Evolutionary conservation across 1,140 invertebrate genomes (phyloP), one percentile per base, ranked within the genome.

Genomic region (Maconellicoccus hirsutus): DNA sequence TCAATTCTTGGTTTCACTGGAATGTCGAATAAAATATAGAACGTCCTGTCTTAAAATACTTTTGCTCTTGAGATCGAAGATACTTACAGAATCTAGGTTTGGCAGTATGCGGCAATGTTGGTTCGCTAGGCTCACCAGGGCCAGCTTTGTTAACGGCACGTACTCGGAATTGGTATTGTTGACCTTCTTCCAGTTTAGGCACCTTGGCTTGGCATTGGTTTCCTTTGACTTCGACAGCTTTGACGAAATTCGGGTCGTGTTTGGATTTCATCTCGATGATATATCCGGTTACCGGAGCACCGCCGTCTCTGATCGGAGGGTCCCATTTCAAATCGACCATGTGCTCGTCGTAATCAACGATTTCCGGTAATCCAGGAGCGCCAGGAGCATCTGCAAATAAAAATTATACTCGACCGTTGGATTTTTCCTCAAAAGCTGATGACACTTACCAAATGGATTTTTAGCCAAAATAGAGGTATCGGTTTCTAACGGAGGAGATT

Each of bases 311-410:
- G 72, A 92, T 86, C 19, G 97, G 97, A 70, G 88, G 88, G 74
- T 98, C 95, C 97, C 97, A 99, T 77, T 95, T 94, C 0, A 99
- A 82, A 79, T 94, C 91, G 0, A 93, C 94, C 75, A 90, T 91
- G 77, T 92, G 90, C 77, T 94, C 91, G 78, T 96, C 91, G 85
- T 90, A 98, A 78, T 97, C 94, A 71, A 89, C 84, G 71, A 98
- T 91, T 79, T 96, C 92, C 14, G 97, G 93, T 29, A 97, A 81
- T 59, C 91, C 93, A 73, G 97, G 96, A 38, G 93, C 84, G 29
- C 89, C 88, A 29, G 95, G 91, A 59, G 88, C 82, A 81, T 97
- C 87, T 87, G 70, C 69, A 72, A 71, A 38, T 14, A 70, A 71
- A 70, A 59, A 71, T 66, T 23, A 70, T 8, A 7, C 21, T 70